Evolutionary conservation across 1,140 invertebrate genomes (phyloP), one percentile per base, ranked within the genome.

Genomic region (Telenomus remus): DNA sequence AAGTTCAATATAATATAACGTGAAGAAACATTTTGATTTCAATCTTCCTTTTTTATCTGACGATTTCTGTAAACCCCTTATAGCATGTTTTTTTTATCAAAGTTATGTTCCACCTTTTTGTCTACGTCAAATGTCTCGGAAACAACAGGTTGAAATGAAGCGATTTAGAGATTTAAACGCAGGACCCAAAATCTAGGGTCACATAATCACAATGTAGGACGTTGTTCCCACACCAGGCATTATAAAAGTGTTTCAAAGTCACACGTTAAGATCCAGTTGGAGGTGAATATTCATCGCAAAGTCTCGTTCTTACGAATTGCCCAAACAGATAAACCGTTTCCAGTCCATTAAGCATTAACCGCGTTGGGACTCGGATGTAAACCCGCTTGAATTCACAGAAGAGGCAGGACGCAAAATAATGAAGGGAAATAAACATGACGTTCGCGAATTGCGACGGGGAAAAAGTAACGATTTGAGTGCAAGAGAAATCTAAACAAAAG

Each of bases 341-440:
- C 79, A 78, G 79, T 78, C 82, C 82, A 85, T 86, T 85, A 83
- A 83, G 63, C 80, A 79, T 84, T 84, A 82, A 83, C 64, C 75
- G 54, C 55, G 64, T 33, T 39, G 54, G 56, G 64, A 76, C 80
- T 83, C 53, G 73, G 72, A 78, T 78, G 73, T 66, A 70, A 59
- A 55, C 71, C 73, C 56, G 6, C 2, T 27, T 6, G 80, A 37
- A 59, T 81, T 80, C 77, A 60, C 71, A 56, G 37, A 43, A 50
- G 75, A 27, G 6, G 65, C 34, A 59, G 37, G 60, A 76, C 39
- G 50, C 61, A 64, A 63, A 75, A 73, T 64, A 77, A 73, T 54
- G 75, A 50, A 57, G 46, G 55, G 61, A 74, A 70, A 57, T 75
- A 78, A 78, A 78, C 60, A 55, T 79, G 19, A 27, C 46, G 55